Base-by-base conservation (phyloP, 2,113 vertebrate species). In the Anoura caudifer region DNA sequence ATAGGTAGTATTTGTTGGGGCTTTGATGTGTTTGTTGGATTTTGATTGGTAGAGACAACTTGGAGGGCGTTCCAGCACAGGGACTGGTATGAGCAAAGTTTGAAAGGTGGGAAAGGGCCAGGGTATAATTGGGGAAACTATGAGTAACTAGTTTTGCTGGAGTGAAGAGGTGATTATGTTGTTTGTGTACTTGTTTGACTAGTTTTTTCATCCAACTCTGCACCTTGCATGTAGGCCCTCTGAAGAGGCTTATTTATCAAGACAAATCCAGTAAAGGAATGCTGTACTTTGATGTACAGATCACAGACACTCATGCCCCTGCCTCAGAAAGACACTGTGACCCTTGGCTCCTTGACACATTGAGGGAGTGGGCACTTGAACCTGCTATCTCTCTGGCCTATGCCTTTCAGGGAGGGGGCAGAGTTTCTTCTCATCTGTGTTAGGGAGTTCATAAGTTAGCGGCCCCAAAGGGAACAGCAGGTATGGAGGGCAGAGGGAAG, bases 101-200 rank as follows among this genome's bases (percentile, higher is more conserved):
- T 95, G 56, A 85, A 31, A 73, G n/a, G 54, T 77, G 47, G 91
- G 84, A 75, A 95, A 93, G 22, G 79, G 77, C 43, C 10, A 69
- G 33, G 33, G 41, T 2, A 1, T 97, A 76, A 89, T 31, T 96
- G 85, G 85, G 72, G 91, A 97, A 97, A 96, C 93, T 91, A 52
- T 97, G 96, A 96, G 81, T 96, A 96, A 97, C 54, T 85, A 70
- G 91, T 86, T 91, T 96, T 93, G 67, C 52, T 95, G 5, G 79
- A 76, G 87, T 80, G 63, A 76, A 73, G 91, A 94, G 79, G 83
- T 93, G 31, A 97, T 63, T 33, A 15, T 91, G 76, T 67, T 92
- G 50, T 96, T 97, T 96, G 82, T 94, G 38, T 96, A 89, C 86
- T 97, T 50, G 93, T 91, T 93, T 70, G 91, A 93, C 95, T 87